These are phyloP conservation scores for Australoheros scitulus DNA, from an alignment of 2,113 vertebrate genomes.

Conservation along the genomic window DNA sequence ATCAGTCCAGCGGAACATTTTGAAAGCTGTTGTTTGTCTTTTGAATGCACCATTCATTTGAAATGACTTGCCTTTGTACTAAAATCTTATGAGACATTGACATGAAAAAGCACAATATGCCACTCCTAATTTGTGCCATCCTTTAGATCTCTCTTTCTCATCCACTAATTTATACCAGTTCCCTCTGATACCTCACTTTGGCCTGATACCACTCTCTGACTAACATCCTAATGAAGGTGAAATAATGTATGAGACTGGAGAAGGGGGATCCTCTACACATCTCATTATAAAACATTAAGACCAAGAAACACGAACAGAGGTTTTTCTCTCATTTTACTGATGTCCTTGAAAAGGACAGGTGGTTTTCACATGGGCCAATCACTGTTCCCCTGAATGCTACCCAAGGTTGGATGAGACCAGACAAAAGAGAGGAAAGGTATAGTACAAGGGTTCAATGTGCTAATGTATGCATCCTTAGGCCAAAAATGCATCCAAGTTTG, in stretches of 20 bases:
- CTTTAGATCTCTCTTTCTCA: slow-evolving; percentile 28
- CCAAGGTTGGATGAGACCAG: neutral
- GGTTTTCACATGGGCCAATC: slow-evolving; percentile 41
- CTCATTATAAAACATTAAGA: slow-evolving; percentile 64
- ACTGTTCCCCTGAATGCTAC: slow-evolving; percentile 22
- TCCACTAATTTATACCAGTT: slow-evolving; percentile 40
- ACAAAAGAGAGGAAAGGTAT: slow-evolving; percentile 12
- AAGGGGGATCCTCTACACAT: slow-evolving; percentile 40
- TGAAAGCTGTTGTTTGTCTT: slow-evolving; percentile 53
- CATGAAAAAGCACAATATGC: slow-evolving; percentile 38
- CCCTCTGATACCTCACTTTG: slow-evolving; percentile 34
- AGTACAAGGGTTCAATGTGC: neutral
- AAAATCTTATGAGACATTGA: slow-evolving; percentile 41
- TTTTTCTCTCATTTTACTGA: slow-evolving; percentile 46
- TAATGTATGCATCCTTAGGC: neutral
- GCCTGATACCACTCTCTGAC: slow-evolving; percentile 16
- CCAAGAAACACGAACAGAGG: slow-evolving; percentile 31
- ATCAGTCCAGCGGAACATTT: slow-evolving; percentile 49
- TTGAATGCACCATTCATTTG: slow-evolving; percentile 40
- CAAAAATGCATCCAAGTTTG: neutral
- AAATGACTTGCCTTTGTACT: slow-evolving; percentile 55
- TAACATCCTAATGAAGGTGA: slow-evolving; percentile 60
- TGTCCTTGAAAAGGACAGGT: slow-evolving; percentile 58
- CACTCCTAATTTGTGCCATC: slow-evolving; percentile 35
- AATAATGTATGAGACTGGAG: slow-evolving; percentile 66